Evolutionary conservation across 2,797 vertebrate genomes (phyloP), one percentile per base, ranked within the genome.

Genomic region (Hypotaenidia okinawae): DNA sequence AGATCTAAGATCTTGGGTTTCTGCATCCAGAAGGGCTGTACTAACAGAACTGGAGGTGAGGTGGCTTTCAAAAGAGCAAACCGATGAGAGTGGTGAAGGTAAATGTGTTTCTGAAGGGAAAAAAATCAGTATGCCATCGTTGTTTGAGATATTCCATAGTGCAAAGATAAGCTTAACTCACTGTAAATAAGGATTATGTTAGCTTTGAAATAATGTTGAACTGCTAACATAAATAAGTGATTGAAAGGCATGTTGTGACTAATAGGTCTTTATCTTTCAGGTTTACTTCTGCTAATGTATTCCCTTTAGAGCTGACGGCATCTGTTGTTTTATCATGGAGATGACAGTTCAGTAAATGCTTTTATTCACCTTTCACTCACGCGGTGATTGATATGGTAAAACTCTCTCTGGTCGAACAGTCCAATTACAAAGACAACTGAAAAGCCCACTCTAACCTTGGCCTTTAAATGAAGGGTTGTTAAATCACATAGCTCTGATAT

Each of bases 401-500:
- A 62, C 81, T 84, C 57, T 67, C 63, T 84, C n/a, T 84, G 91
- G 13, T 33, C 90, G 72, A 95, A 64, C 58, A 72, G 61, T 67
- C 39, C 74, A 78, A 14, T 89, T 89, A 84, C 92, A 63, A 78
- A 75, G 69, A 70, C 39, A 61, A 79, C 45, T 13, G 30, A 57
- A 78, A 89, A 72, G 9, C 2, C 47, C 49, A 32, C 68, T 49
- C 13, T 62, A 78, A 92, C 72, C 81, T 94, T 95, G 93, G 41
- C 84, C 76, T 95, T 94, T 87, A 83, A 84, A 74, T 54, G 67
- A 95, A 92, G 74, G 41, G 64, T 78, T 35, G 23, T 94, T 94
- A 91, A 92, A 93, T 95, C 72, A 73, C 3, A 30, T 54, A 35
- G 32, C 70, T 90, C 89, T 69, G 85, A 33, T 72, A 54, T 23